Evolutionary conservation across 2,888 invertebrate species (phyloP).

Genomic region (Ceratothoa steindachneri): DNA sequence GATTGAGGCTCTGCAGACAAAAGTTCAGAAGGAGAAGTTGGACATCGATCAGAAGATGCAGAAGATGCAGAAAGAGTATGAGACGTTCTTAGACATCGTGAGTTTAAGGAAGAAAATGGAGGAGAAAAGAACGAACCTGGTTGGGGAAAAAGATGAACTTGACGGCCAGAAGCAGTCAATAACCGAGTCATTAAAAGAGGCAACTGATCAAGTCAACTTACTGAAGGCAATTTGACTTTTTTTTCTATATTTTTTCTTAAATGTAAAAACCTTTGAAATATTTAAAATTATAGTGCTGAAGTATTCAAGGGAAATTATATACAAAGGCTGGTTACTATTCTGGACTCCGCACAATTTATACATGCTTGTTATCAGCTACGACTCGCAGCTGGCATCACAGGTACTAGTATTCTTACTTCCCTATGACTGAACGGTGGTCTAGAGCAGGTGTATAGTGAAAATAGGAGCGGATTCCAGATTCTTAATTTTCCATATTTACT

Average conservation of each 20-base stretch:
- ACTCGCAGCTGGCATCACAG: too few species aligned
- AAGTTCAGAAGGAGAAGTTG: conserved; percentile 60
- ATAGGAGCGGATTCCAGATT: too few species aligned
- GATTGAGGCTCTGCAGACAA: conserved; percentile 65
- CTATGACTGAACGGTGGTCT: too few species aligned
- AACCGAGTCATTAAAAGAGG: conserved; percentile 18
- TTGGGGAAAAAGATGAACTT: conserved; percentile 57
- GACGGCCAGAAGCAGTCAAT: conserved; percentile 49
- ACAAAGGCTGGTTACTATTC: too few species aligned
- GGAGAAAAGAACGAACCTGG: conserved; percentile 59
- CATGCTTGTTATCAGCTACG: too few species aligned
- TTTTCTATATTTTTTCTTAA: not conserved
- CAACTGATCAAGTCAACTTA: conserved; percentile 21
- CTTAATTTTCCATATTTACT: too few species aligned
- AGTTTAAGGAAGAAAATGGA: conserved; percentile 60
- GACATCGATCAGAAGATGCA: conserved; percentile 56
- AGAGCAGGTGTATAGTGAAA: too few species aligned
- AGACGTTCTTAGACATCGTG: conserved; percentile 61
- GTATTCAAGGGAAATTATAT: too few species aligned
- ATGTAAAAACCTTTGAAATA: too few species aligned
- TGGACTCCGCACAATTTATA: too few species aligned
- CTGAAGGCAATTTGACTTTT: conserved; percentile 17
- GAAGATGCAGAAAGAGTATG: conserved; percentile 63
- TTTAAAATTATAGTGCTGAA: too few species aligned
- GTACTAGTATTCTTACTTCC: too few species aligned